Evolutionary conservation across 2,888 invertebrate species (phyloP).

Genomic region (Nineta flava): DNA sequence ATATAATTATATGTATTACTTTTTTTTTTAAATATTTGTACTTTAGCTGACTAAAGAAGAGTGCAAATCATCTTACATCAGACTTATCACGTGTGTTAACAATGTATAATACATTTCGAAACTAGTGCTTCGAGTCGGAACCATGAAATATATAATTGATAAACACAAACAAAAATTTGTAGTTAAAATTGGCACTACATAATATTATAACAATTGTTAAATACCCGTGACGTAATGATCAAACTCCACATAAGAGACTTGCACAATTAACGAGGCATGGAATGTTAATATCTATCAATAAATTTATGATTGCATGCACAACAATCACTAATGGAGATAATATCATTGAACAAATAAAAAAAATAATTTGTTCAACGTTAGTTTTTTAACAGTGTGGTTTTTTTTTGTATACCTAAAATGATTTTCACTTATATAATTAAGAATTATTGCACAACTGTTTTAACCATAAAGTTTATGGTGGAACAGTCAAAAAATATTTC

Average conservation of each 20-base stretch:
- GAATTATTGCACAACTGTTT: constrained; percentile 17
- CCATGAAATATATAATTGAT: too few species aligned
- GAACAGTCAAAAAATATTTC: constrained; percentile 8
- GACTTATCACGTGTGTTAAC: too few species aligned
- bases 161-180: too few species aligned
- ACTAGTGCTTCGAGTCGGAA: too few species aligned
- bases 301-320: not conserved
- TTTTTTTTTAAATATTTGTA: constrained; percentile 49
- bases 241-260: too few species aligned
- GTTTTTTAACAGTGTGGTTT: not conserved
- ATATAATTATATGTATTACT: not conserved
- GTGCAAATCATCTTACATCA: constrained; percentile 15
- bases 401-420: constrained; percentile 6
- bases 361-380: not conserved
- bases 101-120: too few species aligned
- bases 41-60: constrained; percentile 69
- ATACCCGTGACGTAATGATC: too few species aligned
- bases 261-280: constrained; percentile 15
- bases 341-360: too few species aligned
- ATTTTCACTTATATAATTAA: constrained; percentile 14
- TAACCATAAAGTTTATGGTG: constrained; percentile 1
- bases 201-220: too few species aligned
- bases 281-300: constrained; percentile 17
- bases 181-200: too few species aligned
- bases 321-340: constrained; percentile 1